A percentile compares a stretch with the other conserved stretches of the same genome.
Evolutionary conservation across 2,797 vertebrate species (phyloP).

Genomic region (Pseudomugil tenellus): DNA sequence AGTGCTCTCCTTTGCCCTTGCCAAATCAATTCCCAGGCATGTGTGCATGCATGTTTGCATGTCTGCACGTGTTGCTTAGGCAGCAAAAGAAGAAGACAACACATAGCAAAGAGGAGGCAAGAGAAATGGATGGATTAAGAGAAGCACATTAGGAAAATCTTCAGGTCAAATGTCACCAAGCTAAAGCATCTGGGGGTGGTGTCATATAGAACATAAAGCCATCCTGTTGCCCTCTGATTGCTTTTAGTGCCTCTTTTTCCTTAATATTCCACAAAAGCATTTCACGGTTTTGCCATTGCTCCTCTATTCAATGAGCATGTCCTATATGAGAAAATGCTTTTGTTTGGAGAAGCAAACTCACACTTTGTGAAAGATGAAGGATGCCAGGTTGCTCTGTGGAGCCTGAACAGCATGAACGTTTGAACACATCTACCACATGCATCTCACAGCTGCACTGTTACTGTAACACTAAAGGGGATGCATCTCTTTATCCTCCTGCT

Average conservation of each 20-base stretch:
- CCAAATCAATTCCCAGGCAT: conserved; percentile 70
- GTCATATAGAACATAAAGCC: conserved; percentile 62
- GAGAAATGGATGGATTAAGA: conserved; percentile 25
- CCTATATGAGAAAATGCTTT: conserved; percentile 45
- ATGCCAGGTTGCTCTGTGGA: not conserved
- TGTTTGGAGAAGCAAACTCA: conserved; percentile 31
- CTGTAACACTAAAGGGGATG: conserved; percentile 9
- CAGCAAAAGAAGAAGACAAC: conserved; percentile 35
- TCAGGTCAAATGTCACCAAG: conserved; percentile 81
- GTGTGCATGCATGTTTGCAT: conserved; percentile 33
- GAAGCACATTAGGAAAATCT: conserved; percentile 71
- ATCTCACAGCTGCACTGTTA: conserved; percentile 21
- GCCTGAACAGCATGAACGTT: conserved; percentile 41
- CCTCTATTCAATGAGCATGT: conserved; percentile 24
- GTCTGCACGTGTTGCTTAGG: conserved; percentile 46
- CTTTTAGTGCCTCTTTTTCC: conserved; percentile 29
- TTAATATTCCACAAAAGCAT: conserved; percentile 38
- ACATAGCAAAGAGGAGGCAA: conserved; percentile 9
- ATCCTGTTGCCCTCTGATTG: conserved; percentile 14
- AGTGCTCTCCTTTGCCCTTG: conserved; percentile 69
- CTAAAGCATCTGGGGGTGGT: conserved; percentile 57
- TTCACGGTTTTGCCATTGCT: conserved; percentile 32
- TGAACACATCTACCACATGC: conserved; percentile 19
- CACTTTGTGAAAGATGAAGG: conserved; percentile 23
- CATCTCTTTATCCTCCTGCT: conserved; percentile 6